Percentiles rank a stretch among this genome's conserved stretches.
Evolutionary conservation across 2,113 vertebrate genomes (phyloP).

Genomic region (Coptodon bakossiorum): DNA sequence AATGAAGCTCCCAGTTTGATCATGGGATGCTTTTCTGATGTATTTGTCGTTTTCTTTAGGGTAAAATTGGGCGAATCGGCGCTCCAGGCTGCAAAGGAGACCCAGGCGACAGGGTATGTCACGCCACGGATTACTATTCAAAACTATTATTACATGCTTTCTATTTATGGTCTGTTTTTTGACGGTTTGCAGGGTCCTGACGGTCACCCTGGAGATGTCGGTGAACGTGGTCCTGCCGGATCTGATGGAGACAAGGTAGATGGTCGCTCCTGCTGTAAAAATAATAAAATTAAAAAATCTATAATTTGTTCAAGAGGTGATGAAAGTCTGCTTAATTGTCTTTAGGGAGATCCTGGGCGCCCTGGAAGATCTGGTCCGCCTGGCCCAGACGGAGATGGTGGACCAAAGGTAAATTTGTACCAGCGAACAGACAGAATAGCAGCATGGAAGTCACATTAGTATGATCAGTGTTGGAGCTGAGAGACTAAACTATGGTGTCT

Average conservation of each 20-base stretch:
- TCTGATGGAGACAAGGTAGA: slow-evolving; percentile 65
- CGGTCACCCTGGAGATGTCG: slow-evolving; percentile 84
- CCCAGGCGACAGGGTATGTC: slow-evolving; percentile 81
- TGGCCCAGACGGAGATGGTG: slow-evolving; percentile 43
- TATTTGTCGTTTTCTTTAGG: slow-evolving; percentile 63
- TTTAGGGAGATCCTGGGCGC: slow-evolving; percentile 72
- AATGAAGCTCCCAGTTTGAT: background rate
- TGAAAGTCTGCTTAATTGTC: background rate
- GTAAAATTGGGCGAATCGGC: slow-evolving; percentile 90
- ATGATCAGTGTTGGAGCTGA: background rate
- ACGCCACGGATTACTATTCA: background rate
- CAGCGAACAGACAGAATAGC: background rate
- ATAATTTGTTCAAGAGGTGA: background rate
- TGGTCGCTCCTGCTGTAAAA: background rate
- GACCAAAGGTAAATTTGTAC: slow-evolving; percentile 59
- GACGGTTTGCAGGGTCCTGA: slow-evolving; percentile 77
- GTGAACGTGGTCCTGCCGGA: slow-evolving; percentile 76
- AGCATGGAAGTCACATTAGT: background rate
- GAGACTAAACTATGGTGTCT: slow-evolving; percentile 5
- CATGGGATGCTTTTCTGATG: background rate
- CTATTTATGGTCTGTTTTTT: background rate
- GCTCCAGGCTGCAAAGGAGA: slow-evolving; percentile 96
- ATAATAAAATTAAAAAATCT: background rate
- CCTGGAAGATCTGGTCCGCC: slow-evolving; percentile 62
- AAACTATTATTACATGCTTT: background rate